These are phyloP conservation scores for Varanus komodoensis DNA, from an alignment of 2,113 vertebrate genomes.

Conservation along the genomic window DNA sequence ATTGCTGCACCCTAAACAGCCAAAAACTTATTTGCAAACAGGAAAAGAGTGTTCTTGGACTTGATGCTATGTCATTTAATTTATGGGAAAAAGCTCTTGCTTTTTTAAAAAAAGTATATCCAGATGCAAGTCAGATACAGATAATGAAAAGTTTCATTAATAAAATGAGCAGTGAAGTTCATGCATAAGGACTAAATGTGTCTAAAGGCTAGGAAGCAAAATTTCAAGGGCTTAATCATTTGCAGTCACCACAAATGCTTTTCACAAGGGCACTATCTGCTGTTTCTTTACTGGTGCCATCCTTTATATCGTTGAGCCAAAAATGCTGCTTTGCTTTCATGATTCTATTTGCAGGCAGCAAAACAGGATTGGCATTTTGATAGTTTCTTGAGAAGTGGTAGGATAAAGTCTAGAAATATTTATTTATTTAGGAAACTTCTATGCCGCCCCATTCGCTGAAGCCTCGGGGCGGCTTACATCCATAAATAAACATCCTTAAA, in stretches of 20 bases:
- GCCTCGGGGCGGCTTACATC: too few species aligned
- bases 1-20: too few species aligned
- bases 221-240: rapidly evolving
- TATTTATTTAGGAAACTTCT: too few species aligned
- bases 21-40: not conserved
- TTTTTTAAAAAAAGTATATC: not conserved
- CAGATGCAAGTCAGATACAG: not conserved
- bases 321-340: not conserved
- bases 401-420: not conserved
- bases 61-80: not conserved
- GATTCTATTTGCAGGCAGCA: not conserved
- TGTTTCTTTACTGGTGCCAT: not conserved
- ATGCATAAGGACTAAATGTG: not conserved
- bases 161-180: rapidly evolving
- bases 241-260: not conserved
- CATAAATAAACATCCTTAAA: too few species aligned
- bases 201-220: rapidly evolving
- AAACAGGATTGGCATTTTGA: not conserved
- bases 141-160: not conserved
- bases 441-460: too few species aligned
- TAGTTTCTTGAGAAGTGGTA: not conserved
- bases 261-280: not conserved
- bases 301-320: not conserved
- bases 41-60: not conserved
- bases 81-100: not conserved